These are phyloP conservation scores for Oreochromis aureus DNA, from an alignment of 2,113 vertebrate genomes.

Conservation along the genomic window DNA sequence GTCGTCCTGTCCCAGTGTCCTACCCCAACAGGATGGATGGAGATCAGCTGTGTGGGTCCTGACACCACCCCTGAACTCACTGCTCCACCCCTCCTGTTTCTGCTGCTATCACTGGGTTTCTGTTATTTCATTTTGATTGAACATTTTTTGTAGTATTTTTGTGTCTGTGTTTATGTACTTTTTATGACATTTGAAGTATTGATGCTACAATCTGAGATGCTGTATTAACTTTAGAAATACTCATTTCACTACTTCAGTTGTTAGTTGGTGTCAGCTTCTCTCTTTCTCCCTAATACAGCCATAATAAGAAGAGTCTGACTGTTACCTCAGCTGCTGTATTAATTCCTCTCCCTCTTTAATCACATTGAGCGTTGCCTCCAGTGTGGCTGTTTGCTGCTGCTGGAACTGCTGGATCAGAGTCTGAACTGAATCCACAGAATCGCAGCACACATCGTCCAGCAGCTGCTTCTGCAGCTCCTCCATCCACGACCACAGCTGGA, in stretches of 20 bases:
- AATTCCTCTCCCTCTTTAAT: constrained; percentile 98
- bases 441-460: constrained; percentile 91
- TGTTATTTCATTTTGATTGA: background rate
- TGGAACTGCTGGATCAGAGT: constrained; percentile 98
- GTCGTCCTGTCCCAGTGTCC: fast-evolving
- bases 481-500: constrained; percentile 98
- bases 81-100: background rate
- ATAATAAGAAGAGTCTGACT: background rate
- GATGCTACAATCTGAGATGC: background rate
- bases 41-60: background rate
- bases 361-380: constrained; percentile 94
- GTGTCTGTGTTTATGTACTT: background rate
- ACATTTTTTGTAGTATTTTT: background rate
- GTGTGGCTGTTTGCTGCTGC: constrained; percentile 93
- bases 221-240: background rate
- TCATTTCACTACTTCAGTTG: background rate
- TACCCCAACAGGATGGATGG: background rate
- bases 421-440: constrained; percentile 94
- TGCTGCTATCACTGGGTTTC: background rate
- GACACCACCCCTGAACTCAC: background rate
- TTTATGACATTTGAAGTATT: background rate
- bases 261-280: background rate
- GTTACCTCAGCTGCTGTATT: constrained; percentile 96
- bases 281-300: background rate
- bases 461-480: constrained; percentile 98